Evolutionary conservation across 2,797 vertebrate species (phyloP).

Genomic region (Ispidina lecontei): DNA sequence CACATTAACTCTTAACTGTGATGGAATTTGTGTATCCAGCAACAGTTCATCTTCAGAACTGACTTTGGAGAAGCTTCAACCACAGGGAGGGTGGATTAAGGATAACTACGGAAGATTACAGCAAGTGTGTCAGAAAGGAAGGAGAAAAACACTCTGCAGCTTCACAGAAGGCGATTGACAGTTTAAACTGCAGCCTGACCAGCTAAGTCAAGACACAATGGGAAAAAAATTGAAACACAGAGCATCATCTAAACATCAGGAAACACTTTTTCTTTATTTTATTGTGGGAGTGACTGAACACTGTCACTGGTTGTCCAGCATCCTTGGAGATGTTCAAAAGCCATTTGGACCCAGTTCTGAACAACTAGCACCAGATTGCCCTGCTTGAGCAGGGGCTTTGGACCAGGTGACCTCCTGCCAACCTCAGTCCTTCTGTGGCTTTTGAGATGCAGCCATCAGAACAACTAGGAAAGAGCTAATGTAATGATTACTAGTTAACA

Average conservation of each 20-base stretch:
- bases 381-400: background rate
- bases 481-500: constrained; percentile 18
- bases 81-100: background rate
- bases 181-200: background rate
- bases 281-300: background rate
- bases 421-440: background rate
- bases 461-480: background rate
- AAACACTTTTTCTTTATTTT: background rate
- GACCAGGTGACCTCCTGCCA: background rate
- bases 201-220: background rate
- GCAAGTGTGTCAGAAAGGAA: background rate
- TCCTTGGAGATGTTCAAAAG: background rate
- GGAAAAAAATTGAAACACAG: background rate
- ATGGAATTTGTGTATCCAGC: background rate
- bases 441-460: background rate
- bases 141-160: background rate
- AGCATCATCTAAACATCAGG: background rate
- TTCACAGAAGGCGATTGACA: background rate
- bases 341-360: background rate
- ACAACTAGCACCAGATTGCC: background rate
- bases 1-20: background rate
- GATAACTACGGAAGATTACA: background rate
- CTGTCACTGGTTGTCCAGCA: background rate
- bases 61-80: background rate
- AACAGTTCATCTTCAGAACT: background rate